phyloP scores from a whole-genome alignment of 1,140 invertebrate species.

The Sarcophaga peregrina region DNA sequence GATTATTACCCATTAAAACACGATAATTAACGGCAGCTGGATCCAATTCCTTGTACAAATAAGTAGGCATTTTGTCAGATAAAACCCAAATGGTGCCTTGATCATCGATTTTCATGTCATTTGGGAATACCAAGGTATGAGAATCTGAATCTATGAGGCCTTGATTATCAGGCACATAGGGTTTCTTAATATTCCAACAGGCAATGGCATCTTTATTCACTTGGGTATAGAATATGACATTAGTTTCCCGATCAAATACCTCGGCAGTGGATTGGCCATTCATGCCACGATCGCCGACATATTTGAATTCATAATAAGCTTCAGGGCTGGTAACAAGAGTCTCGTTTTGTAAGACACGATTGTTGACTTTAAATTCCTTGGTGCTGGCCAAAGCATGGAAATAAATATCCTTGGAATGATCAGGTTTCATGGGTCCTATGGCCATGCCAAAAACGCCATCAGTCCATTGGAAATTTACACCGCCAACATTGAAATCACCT shows the following conservation, averaged over 20 bases:
- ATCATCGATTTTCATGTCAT: constrained; percentile 73
- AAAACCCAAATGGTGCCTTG: constrained; percentile 75
- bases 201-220: constrained; percentile 72
- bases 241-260: constrained; percentile 76
- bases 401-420: constrained; percentile 75
- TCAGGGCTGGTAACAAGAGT: constrained; percentile 70
- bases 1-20: constrained; percentile 70
- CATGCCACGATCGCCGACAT: constrained; percentile 76
- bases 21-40: constrained; percentile 73
- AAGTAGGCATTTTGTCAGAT: constrained; percentile 74
- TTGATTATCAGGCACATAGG: constrained; percentile 74
- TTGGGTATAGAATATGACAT: constrained; percentile 81
- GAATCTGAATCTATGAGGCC: constrained; percentile 74
- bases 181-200: constrained; percentile 78
- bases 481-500: constrained; percentile 77
- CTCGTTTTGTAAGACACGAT: constrained; percentile 77
- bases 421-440: constrained; percentile 70
- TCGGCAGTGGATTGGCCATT: constrained; percentile 80
- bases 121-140: constrained; percentile 75
- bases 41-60: constrained; percentile 72
- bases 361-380: constrained; percentile 80
- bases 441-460: constrained; percentile 80
- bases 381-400: constrained; percentile 81
- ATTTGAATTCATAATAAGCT: constrained; percentile 76
- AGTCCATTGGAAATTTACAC: constrained; percentile 81